These are phyloP conservation scores for Macropus fuliginosus DNA, from an alignment of 2,797 vertebrate genomes.

Conservation along the genomic window DNA sequence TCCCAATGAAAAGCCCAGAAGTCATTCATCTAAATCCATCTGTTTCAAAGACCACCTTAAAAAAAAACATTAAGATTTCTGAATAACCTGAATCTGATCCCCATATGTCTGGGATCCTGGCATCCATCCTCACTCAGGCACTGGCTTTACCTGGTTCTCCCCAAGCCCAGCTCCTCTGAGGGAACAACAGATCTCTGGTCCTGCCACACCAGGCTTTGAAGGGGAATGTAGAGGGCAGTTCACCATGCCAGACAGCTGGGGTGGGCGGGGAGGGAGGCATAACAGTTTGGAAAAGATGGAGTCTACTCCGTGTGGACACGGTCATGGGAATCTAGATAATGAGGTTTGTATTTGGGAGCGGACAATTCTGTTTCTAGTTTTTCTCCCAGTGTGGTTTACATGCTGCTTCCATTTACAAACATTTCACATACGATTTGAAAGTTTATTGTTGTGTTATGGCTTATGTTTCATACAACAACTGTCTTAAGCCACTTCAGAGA, in stretches of 20 bases:
- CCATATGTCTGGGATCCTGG: not conserved
- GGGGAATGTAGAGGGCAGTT: not conserved
- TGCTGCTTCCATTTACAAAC: constrained; percentile 58
- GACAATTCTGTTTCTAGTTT: constrained; percentile 42
- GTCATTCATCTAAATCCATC: not conserved
- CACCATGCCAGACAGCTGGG: not conserved
- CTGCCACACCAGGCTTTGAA: not conserved
- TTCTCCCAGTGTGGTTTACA: constrained; percentile 66
- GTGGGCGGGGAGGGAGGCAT: not conserved
- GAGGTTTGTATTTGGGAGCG: constrained; percentile 52
- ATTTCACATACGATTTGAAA: constrained; percentile 74
- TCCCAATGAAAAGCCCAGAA: not conserved
- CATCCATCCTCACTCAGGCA: not conserved
- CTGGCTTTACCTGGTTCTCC: not conserved
- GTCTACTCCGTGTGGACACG: constrained; percentile 16
- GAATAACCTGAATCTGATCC: not conserved
- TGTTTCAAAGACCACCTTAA: not conserved
- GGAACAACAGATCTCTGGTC: not conserved
- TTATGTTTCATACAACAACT: constrained; percentile 78
- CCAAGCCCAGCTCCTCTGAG: not conserved
- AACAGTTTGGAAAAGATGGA: constrained; percentile 41
- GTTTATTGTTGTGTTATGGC: constrained; percentile 73
- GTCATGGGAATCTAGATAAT: constrained; percentile 27
- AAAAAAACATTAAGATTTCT: not conserved
- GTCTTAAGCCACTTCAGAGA: constrained; percentile 81